These are phyloP conservation scores for Uromys caudimaculatus DNA, from an alignment of 2,797 vertebrate species.

Conservation along the genomic window DNA sequence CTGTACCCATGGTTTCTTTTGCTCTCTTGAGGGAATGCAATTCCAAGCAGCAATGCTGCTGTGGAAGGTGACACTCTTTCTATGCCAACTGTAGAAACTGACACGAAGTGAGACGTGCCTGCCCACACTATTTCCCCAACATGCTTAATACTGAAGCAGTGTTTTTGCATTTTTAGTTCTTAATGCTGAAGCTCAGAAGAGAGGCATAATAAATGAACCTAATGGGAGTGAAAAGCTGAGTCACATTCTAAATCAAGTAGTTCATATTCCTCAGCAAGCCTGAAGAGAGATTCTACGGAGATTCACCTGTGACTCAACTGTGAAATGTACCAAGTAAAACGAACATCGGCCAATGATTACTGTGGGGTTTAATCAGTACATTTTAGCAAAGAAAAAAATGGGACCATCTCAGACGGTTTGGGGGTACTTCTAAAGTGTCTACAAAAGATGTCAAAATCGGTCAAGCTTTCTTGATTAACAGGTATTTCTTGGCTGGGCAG, in stretches of 20 bases:
- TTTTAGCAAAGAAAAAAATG: slow-evolving; percentile 61
- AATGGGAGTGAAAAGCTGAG: slow-evolving; percentile 64
- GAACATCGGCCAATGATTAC: slow-evolving; percentile 38
- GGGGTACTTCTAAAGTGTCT: slow-evolving; percentile 14
- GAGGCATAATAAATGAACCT: slow-evolving; percentile 54
- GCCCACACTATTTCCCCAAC: not conserved
- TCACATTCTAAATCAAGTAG: slow-evolving; percentile 76
- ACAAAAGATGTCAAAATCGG: not conserved
- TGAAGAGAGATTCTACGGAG: slow-evolving; percentile 32
- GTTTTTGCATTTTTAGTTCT: slow-evolving; percentile 78
- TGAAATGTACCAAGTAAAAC: slow-evolving; percentile 63
- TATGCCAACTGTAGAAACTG: not conserved
- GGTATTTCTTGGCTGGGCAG: slow-evolving; percentile 44
- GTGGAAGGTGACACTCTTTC: not conserved
- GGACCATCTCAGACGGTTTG: not conserved
- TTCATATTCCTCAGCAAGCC: not conserved
- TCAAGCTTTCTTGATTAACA: slow-evolving; percentile 14
- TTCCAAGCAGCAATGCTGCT: not conserved
- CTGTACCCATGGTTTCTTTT: not conserved
- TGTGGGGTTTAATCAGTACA: slow-evolving; percentile 69
- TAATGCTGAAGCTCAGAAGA: slow-evolving; percentile 79
- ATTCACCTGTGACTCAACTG: slow-evolving; percentile 47
- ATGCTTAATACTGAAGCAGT: slow-evolving; percentile 39
- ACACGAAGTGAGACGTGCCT: not conserved
- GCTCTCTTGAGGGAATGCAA: not conserved